Conservation (phyloP, 2,888 invertebrate genomes). For the Hirtodrosophila alboralis region DNA sequence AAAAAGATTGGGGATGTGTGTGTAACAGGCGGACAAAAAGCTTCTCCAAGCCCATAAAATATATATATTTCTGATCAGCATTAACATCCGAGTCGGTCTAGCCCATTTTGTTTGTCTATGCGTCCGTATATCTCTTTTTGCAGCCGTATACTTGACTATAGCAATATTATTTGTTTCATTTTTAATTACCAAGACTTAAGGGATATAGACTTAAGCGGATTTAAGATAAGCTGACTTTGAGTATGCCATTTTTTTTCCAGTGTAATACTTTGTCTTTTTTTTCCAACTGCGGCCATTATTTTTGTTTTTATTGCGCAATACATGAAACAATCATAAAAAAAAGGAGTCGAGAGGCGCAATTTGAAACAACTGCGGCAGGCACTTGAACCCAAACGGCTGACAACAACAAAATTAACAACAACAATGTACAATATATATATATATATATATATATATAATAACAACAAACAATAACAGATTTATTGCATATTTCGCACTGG, state of each 20-base stretch:
- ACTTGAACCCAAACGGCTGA: conserved; percentile 64
- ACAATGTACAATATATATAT: conserved; percentile 6
- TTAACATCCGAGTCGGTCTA: no score
- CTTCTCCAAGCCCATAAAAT: no score
- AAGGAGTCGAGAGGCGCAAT: conserved; percentile 57
- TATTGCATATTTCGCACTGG: conserved; percentile 77
- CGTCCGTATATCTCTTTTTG: no score
- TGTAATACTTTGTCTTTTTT: conserved; percentile 45
- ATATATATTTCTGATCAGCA: no score
- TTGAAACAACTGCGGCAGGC: conserved; percentile 74
- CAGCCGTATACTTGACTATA: no score
- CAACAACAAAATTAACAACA: conserved; percentile 27
- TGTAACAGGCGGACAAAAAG: no score
- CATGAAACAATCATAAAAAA: conserved; percentile 70
- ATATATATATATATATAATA: conserved; percentile 37
- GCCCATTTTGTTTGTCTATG: no score
- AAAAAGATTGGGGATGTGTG: no score
- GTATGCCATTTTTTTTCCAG: conserved; percentile 25
- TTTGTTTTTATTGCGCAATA: conserved; percentile 74
- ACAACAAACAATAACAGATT: conserved; percentile 77
- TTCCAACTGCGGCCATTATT: conserved; percentile 66
- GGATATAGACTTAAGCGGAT: no score
- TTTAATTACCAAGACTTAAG: no score
- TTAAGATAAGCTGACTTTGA: no score
- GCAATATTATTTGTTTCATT: no score